phyloP scores from a whole-genome alignment of 1,140 invertebrate species.

The Euwallacea similis region DNA sequence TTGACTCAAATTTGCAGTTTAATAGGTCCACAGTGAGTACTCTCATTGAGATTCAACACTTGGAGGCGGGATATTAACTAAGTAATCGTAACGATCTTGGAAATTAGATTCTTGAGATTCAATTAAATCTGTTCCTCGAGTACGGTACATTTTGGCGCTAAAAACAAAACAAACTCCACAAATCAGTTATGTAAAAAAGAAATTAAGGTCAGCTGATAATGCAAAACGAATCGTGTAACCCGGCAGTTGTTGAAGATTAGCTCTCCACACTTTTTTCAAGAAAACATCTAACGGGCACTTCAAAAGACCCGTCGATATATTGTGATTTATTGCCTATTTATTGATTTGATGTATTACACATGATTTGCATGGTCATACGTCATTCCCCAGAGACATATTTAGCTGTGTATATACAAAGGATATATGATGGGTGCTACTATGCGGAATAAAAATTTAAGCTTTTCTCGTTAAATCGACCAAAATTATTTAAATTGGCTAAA shows the following conservation, averaged over 20 bases:
- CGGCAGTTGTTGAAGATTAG: slow-evolving; percentile 12
- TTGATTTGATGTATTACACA: slow-evolving; percentile 17
- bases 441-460: too few relatives aligned
- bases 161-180: too few relatives aligned
- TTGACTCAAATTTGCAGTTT: slow-evolving; percentile 11
- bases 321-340: slow-evolving; percentile 30
- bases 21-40: slow-evolving; percentile 21
- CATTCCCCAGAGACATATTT: too few relatives aligned
- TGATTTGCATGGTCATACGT: slow-evolving; percentile 16
- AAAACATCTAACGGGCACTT: slow-evolving; percentile 23
- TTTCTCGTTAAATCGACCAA: too few relatives aligned
- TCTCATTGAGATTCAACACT: slow-evolving; percentile 15
- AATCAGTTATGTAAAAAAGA: too few relatives aligned
- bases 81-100: slow-evolving; percentile 24
- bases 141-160: too few relatives aligned
- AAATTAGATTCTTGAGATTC: slow-evolving; percentile 25
- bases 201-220: too few relatives aligned
- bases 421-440: too few relatives aligned
- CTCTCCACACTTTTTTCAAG: slow-evolving; percentile 17
- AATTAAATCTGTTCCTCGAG: slow-evolving; percentile 6
- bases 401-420: too few relatives aligned
- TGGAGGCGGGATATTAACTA: slow-evolving; percentile 21
- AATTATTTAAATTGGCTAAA: too few relatives aligned
- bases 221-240: not conserved
- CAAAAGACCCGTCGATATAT: slow-evolving; percentile 23